phyloP scores from a whole-genome alignment of 1,140 invertebrate species.

The Drosophila pandora region DNA sequence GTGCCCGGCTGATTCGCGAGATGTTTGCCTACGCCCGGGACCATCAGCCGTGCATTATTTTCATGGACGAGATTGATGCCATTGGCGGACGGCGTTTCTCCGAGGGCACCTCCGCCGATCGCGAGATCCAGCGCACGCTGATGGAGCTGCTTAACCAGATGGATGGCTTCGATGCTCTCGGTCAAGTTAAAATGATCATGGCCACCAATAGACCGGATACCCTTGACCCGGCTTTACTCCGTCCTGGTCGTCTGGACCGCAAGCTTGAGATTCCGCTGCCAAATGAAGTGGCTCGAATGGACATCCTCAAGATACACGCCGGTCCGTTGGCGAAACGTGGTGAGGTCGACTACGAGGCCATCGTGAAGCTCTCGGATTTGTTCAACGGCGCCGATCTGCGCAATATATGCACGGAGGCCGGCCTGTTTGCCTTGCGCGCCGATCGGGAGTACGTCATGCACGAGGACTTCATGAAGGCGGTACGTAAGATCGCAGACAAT shows the following conservation, averaged over 20 bases:
- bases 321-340: conserved; percentile 97
- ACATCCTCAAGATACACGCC: conserved; percentile 99
- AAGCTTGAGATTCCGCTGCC: conserved; percentile 99
- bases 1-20: conserved; percentile 99
- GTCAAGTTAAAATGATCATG: conserved; percentile 96
- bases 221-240: conserved; percentile 98
- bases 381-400: conserved; percentile 99
- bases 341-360: conserved; percentile 99
- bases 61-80: conserved; percentile 99
- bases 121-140: conserved; percentile 99
- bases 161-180: conserved; percentile 98
- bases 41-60: conserved; percentile 99
- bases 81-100: conserved; percentile 98
- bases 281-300: conserved; percentile 92
- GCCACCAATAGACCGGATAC: conserved; percentile 99
- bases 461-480: conserved; percentile 99
- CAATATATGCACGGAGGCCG: conserved; percentile 99
- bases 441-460: conserved; percentile 97
- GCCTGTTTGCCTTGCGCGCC: conserved; percentile 94
- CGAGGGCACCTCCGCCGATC: conserved; percentile 98
- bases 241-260: conserved; percentile 97
- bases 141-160: conserved; percentile 99
- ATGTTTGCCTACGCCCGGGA: conserved; percentile 99
- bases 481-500: conserved; percentile 98
- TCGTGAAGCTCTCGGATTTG: conserved; percentile 98